phyloP scores from a whole-genome alignment of 2,888 invertebrate genomes.

The Malacosoma neustria region DNA sequence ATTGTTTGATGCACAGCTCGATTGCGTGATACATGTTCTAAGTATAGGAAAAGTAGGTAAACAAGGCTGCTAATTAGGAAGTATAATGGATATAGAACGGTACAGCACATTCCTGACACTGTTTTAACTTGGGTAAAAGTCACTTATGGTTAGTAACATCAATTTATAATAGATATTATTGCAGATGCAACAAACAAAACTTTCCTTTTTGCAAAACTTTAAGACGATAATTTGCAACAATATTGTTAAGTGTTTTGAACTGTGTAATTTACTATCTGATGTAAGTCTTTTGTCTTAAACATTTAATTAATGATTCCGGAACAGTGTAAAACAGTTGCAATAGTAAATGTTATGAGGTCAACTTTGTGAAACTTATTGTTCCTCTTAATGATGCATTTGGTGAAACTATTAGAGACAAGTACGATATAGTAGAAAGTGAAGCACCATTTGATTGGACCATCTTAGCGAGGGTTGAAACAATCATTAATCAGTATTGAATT shows the following conservation, averaged over 20 bases:
- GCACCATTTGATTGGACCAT: background rate
- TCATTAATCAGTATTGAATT: background rate
- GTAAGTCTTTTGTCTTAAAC: conserved; percentile 1
- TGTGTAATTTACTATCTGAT: too few relatives aligned
- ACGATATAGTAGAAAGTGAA: background rate
- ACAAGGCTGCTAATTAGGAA: conserved; percentile 32
- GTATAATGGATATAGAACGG: conserved; percentile 9
- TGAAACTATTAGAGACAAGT: background rate
- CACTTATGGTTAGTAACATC: too few relatives aligned
- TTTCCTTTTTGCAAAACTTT: too few relatives aligned
- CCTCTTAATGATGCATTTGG: background rate
- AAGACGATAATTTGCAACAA: too few relatives aligned
- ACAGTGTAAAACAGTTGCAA: conserved; percentile 1
- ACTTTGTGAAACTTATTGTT: background rate
- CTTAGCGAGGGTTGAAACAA: background rate
- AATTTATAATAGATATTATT: too few relatives aligned
- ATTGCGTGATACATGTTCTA: conserved; percentile 11
- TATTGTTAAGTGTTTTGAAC: too few relatives aligned
- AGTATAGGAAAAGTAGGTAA: conserved; percentile 37
- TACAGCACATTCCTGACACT: conserved; percentile 3
- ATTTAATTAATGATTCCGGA: conserved; percentile 6
- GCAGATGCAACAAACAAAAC: too few relatives aligned
- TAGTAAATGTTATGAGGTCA: background rate
- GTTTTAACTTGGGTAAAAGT: too few relatives aligned
- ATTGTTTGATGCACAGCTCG: background rate